phyloP scores from a whole-genome alignment of 1,140 invertebrate species.

The Megalonaias nervosa region DNA sequence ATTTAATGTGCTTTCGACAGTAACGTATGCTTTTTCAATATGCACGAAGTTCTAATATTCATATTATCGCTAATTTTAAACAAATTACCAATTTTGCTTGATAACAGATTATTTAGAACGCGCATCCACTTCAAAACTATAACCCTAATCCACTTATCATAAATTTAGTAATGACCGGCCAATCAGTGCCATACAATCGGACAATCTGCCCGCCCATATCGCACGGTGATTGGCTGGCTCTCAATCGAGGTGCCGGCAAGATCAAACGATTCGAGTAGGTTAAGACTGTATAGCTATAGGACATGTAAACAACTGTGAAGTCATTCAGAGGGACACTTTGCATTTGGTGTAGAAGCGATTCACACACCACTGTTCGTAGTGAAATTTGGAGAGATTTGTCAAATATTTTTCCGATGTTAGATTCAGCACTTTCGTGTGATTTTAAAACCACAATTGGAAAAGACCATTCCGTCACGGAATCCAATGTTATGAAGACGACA shows the following conservation, averaged over 20 bases:
- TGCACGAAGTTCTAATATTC: too few relatives aligned
- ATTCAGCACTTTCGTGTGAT: constrained; percentile 37
- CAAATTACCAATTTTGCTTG: too few relatives aligned
- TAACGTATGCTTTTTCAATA: too few relatives aligned
- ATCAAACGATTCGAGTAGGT: constrained; percentile 24
- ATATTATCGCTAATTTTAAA: too few relatives aligned
- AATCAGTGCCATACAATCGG: too few relatives aligned
- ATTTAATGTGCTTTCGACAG: too few relatives aligned
- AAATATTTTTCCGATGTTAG: constrained; percentile 18
- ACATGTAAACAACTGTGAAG: constrained; percentile 29
- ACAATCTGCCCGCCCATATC: too few relatives aligned
- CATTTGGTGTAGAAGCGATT: constrained; percentile 33
- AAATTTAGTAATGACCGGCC: too few relatives aligned
- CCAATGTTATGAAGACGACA: constrained; percentile 32
- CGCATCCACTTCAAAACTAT: too few relatives aligned
- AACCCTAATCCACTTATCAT: too few relatives aligned
- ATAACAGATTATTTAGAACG: too few relatives aligned
- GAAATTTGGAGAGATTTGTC: constrained; percentile 12
- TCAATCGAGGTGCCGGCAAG: constrained; percentile 13
- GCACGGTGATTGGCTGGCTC: constrained; percentile 13
- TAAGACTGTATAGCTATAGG: constrained; percentile 25
- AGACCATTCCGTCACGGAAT: background rate
- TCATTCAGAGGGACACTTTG: constrained; percentile 32
- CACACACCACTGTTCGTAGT: constrained; percentile 18
- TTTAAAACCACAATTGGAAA: constrained; percentile 22